Evolutionary conservation across 2,113 vertebrate genomes (phyloP).

Genomic region (Acrocephalus kingi): DNA sequence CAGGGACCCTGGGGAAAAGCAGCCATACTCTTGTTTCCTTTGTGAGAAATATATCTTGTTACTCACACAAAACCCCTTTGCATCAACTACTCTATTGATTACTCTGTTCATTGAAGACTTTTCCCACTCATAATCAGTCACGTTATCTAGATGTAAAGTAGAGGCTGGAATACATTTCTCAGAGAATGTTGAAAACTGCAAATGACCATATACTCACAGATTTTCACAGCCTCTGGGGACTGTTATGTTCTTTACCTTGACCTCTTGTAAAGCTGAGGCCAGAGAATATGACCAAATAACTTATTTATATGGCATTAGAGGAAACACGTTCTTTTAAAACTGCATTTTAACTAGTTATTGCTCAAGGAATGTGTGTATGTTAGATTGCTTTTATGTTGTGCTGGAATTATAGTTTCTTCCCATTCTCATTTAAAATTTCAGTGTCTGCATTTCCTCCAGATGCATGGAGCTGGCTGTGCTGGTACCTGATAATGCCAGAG

Average conservation of each 20-base stretch:
- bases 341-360: neutral
- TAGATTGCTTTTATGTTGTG: neutral
- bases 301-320: neutral
- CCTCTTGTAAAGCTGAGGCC: neutral
- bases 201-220: neutral
- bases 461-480: neutral
- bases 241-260: neutral
- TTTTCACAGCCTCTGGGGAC: neutral
- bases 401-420: neutral
- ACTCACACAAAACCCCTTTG: neutral
- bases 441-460: neutral
- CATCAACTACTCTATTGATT: neutral
- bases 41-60: neutral
- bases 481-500: neutral
- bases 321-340: neutral
- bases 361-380: neutral
- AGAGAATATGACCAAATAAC: neutral
- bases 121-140: neutral
- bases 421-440: neutral
- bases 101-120: neutral
- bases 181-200: neutral
- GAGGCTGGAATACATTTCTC: neutral
- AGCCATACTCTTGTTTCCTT: neutral
- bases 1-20: neutral
- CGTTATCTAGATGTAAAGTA: neutral